phyloP scores from a whole-genome alignment of 2,888 invertebrate species.

The Dilophus febrilis region DNA sequence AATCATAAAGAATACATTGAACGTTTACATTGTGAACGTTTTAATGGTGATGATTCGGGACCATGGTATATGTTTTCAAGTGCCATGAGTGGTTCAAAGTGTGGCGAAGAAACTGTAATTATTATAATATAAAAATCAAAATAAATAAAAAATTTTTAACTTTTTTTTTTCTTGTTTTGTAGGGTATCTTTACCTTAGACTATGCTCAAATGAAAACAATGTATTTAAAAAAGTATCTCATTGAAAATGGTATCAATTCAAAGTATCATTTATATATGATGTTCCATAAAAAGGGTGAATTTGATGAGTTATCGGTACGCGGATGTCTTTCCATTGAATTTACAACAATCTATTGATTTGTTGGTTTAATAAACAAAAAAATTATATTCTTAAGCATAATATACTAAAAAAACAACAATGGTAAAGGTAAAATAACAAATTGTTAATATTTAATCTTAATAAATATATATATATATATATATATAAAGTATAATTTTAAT shows the following conservation, averaged over 20 bases:
- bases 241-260: constrained; percentile 1
- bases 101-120: constrained; percentile 14
- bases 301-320: too few species aligned
- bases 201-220: constrained; percentile 6
- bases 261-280: background rate
- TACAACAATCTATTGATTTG: too few species aligned
- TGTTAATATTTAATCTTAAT: too few species aligned
- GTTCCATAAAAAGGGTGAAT: background rate
- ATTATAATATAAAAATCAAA: background rate
- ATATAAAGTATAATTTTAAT: too few species aligned
- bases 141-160: background rate
- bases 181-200: constrained; percentile 9
- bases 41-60: constrained; percentile 10
- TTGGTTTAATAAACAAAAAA: too few species aligned
- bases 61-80: constrained; percentile 12
- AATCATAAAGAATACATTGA: constrained; percentile 6
- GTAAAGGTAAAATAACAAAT: too few species aligned
- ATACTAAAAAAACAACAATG: too few species aligned
- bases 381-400: too few species aligned
- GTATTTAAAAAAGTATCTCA: constrained; percentile 9
- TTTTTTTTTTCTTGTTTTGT: background rate
- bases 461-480: too few species aligned
- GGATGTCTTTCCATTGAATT: too few species aligned
- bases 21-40: constrained; percentile 10
- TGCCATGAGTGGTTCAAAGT: constrained; percentile 13